phyloP scores from a whole-genome alignment of 2,797 vertebrate species.

The Chelon labrosus region DNA sequence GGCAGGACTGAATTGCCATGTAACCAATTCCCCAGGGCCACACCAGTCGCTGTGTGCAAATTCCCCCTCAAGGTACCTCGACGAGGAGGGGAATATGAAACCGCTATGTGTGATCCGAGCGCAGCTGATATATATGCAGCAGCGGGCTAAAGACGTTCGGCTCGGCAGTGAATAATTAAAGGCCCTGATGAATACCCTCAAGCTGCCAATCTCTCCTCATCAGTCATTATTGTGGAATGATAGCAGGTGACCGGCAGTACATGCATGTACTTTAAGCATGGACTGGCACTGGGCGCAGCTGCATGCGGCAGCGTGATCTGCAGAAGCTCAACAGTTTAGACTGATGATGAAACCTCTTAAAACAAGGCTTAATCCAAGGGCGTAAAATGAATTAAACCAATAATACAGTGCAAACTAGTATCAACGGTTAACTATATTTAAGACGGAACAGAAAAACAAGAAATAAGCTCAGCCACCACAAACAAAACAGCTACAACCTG shows the following conservation, averaged over 20 bases:
- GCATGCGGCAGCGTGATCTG: background rate
- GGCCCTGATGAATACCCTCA: conserved; percentile 21
- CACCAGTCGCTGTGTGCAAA: background rate
- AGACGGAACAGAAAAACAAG: background rate
- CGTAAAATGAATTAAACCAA: background rate
- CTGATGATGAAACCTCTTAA: background rate
- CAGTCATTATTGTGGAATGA: conserved; percentile 20
- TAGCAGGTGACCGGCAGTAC: conserved; percentile 29
- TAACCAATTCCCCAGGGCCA: background rate
- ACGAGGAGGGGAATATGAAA: background rate
- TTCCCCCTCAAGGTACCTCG: background rate
- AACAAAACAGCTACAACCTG: background rate
- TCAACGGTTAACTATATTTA: background rate
- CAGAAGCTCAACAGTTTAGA: conserved; percentile 2
- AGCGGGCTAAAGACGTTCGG: conserved; percentile 8
- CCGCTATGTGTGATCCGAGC: conserved; percentile 7
- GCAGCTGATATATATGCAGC: conserved; percentile 14
- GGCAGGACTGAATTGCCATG: background rate
- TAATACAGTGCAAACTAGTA: background rate
- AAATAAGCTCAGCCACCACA: background rate
- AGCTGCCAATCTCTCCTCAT: conserved; percentile 19
- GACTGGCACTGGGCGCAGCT: conserved; percentile 1
- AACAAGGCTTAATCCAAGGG: background rate
- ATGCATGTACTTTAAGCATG: background rate
- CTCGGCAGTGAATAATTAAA: conserved; percentile 27